Conservation (phyloP, 35 echinoderm and acorn worm species). For the Diadema setosum region DNA sequence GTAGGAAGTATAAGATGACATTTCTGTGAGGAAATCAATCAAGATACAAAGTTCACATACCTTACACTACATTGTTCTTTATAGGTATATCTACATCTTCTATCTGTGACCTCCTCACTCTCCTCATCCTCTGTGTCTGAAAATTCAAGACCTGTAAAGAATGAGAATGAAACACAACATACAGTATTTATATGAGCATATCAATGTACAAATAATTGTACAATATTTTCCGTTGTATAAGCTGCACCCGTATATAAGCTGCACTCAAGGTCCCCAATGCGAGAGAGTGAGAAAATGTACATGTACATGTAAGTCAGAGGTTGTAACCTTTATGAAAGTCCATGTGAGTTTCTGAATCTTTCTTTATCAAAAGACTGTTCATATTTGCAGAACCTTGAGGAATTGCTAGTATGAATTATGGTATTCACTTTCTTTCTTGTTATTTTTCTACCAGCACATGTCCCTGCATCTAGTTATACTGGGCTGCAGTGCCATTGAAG, state of each 20-base stretch:
- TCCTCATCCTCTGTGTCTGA: constrained; percentile 2
- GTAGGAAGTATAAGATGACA: background rate
- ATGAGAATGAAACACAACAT: background rate
- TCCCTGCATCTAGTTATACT: no score
- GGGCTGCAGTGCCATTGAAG: no score
- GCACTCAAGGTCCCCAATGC: no score
- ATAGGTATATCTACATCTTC: background rate
- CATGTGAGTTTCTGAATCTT: no score
- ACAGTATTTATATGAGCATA: background rate
- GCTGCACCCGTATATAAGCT: no score
- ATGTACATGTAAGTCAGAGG: background rate
- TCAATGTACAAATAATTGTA: background rate
- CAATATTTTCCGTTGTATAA: background rate
- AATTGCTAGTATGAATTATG: no score
- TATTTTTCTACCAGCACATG: no score
- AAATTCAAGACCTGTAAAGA: background rate
- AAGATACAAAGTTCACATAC: background rate
- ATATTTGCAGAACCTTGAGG: no score
- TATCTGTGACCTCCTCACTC: constrained; percentile 25
- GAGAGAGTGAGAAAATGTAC: background rate
- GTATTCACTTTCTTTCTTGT: no score
- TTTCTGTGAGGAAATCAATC: background rate
- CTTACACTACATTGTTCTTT: constrained; percentile 14
- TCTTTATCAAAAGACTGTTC: no score
- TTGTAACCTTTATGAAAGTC: no score